Evolutionary conservation across 2,797 vertebrate species (phyloP).

Genomic region (Myotis findleyi): DNA sequence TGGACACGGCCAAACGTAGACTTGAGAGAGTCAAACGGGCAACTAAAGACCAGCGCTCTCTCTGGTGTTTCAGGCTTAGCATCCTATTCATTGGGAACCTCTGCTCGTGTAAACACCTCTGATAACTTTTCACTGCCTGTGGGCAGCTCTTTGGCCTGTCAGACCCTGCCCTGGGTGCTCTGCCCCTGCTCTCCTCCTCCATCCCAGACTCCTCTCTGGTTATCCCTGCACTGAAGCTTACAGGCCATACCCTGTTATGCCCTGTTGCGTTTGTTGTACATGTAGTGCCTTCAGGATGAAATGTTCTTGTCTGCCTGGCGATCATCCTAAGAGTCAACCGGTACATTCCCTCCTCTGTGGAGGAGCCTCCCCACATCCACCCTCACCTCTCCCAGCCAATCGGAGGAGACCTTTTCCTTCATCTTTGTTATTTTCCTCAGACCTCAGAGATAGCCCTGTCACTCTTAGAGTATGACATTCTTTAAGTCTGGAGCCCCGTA

Average conservation of each 20-base stretch:
- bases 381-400: background rate
- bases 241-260: background rate
- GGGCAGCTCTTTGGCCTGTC: background rate
- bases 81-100: background rate
- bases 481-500: background rate
- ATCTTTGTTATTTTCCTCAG: background rate
- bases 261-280: slow-evolving; percentile 43
- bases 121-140: background rate
- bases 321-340: slow-evolving; percentile 6
- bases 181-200: background rate
- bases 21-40: background rate
- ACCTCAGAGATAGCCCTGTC: background rate
- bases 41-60: background rate
- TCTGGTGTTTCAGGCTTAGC: slow-evolving; percentile 13
- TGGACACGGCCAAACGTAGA: background rate
- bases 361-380: background rate
- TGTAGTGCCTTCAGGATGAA: slow-evolving; percentile 24
- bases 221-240: background rate
- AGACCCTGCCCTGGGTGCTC: background rate
- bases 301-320: slow-evolving; percentile 36
- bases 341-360: background rate
- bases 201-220: background rate
- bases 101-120: background rate
- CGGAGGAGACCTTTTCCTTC: background rate
- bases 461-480: slow-evolving; percentile 29